These are phyloP conservation scores for Portunus trituberculatus DNA, from an alignment of 1,140 invertebrate species.

Conservation along the genomic window DNA sequence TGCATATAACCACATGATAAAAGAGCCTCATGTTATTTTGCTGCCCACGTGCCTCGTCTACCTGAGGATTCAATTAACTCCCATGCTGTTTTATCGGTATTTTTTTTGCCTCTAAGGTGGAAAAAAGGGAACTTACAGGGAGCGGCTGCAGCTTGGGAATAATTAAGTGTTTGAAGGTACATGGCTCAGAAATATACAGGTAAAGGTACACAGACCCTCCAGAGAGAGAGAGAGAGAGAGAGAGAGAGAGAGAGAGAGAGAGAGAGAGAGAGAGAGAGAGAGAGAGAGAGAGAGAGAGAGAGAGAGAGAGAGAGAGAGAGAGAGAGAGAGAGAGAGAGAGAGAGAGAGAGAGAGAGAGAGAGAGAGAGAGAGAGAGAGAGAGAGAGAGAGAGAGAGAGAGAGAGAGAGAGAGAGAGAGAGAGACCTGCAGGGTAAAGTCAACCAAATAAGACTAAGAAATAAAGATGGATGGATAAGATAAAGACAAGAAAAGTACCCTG, in stretches of 20 bases:
- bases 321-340: background rate
- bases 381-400: background rate
- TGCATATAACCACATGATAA: background rate
- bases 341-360: background rate
- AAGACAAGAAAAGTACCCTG: background rate
- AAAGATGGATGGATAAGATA: slow-evolving; percentile 43
- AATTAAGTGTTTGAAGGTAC: background rate
- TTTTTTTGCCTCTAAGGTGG: slow-evolving; percentile 4
- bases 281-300: background rate
- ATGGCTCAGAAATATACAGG: background rate
- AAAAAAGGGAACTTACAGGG: background rate
- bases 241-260: background rate
- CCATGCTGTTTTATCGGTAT: background rate
- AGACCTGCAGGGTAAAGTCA: background rate
- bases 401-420: too few species aligned
- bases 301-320: background rate
- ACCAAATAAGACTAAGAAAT: background rate
- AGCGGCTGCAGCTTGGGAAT: background rate
- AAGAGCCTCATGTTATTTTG: background rate
- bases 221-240: background rate
- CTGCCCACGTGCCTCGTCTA: background rate
- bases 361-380: background rate
- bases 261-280: background rate
- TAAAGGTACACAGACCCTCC: background rate
- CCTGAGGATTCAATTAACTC: slow-evolving; percentile 22